A percentile compares a stretch with the other conserved stretches of the same genome.
These are phyloP conservation scores for Amblyopsis rosae DNA, from an alignment of 2,113 vertebrate species.

Conservation along the genomic window DNA sequence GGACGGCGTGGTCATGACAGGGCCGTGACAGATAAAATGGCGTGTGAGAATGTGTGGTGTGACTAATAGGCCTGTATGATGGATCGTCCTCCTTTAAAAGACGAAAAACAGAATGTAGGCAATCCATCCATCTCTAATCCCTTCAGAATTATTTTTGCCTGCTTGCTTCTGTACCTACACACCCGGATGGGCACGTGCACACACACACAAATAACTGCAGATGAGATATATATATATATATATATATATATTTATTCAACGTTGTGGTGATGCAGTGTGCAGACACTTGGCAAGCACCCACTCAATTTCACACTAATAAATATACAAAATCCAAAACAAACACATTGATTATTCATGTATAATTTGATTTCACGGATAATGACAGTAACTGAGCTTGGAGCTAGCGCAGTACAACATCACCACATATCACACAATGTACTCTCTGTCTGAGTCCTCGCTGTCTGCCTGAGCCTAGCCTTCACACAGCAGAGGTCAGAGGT, in stretches of 20 bases:
- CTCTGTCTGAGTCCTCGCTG: constrained; percentile 41
- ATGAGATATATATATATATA: constrained; percentile 37
- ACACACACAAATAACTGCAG: background rate
- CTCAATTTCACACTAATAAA: constrained; percentile 19
- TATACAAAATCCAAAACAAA: constrained; percentile 32
- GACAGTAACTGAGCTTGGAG: constrained; percentile 16
- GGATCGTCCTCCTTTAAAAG: constrained; percentile 67
- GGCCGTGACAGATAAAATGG: constrained; percentile 62
- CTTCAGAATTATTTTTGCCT: constrained; percentile 47
- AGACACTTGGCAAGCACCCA: constrained; percentile 20
- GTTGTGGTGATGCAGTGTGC: background rate
- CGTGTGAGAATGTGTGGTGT: constrained; percentile 61
- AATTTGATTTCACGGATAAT: constrained; percentile 33
- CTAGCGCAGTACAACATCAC: constrained; percentile 14
- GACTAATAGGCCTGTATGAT: constrained; percentile 72
- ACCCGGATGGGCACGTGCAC: background rate
- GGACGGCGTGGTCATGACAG: constrained; percentile 54
- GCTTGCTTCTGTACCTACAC: constrained; percentile 55
- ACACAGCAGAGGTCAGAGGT: constrained; percentile 39
- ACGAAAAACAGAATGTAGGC: constrained; percentile 59
- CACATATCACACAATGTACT: constrained; percentile 20
- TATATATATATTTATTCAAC: background rate
- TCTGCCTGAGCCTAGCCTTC: constrained; percentile 37
- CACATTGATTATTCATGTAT: constrained; percentile 40
- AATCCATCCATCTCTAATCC: constrained; percentile 75